A percentile compares a stretch with the other conserved stretches of the same genome.
These are phyloP conservation scores for Abrostola triplasia DNA, from an alignment of 2,888 invertebrate genomes.

Conservation along the genomic window DNA sequence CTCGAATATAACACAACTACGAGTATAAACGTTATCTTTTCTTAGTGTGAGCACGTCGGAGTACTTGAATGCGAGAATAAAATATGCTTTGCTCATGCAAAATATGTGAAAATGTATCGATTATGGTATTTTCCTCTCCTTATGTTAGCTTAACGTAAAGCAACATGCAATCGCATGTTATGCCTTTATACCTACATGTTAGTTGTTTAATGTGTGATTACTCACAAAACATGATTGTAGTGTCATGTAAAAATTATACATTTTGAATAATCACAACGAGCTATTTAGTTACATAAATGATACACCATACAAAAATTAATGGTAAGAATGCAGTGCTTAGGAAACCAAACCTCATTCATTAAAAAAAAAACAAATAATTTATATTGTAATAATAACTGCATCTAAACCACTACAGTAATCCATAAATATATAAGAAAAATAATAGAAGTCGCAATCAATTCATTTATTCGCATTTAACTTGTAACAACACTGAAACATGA, in stretches of 20 bases:
- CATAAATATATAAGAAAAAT: too few species aligned
- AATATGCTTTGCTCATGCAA: slow-evolving; percentile 27
- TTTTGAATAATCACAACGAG: too few species aligned
- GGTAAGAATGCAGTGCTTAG: too few species aligned
- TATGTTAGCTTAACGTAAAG: slow-evolving; percentile 4
- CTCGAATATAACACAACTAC: slow-evolving; percentile 26
- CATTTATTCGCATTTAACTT: neutral
- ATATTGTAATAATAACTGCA: too few species aligned
- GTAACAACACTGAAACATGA: slow-evolving; percentile 38
- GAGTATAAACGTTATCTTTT: slow-evolving; percentile 29
- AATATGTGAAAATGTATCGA: slow-evolving; percentile 38
- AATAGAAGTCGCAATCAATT: neutral
- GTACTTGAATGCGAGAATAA: slow-evolving; percentile 45
- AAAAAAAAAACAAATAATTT: too few species aligned
- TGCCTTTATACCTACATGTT: neutral
- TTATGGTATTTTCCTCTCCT: slow-evolving; percentile 14
- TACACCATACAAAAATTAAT: too few species aligned
- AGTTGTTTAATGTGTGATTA: neutral
- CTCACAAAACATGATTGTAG: too few species aligned
- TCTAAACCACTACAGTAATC: too few species aligned
- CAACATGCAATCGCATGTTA: neutral
- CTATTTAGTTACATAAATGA: too few species aligned
- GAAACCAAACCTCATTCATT: too few species aligned
- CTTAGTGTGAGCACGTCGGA: slow-evolving; percentile 22
- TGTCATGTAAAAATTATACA: too few species aligned